These are phyloP conservation scores for Spodoptera frugiperda DNA, from an alignment of 1,140 invertebrate genomes.

Conservation along the genomic window DNA sequence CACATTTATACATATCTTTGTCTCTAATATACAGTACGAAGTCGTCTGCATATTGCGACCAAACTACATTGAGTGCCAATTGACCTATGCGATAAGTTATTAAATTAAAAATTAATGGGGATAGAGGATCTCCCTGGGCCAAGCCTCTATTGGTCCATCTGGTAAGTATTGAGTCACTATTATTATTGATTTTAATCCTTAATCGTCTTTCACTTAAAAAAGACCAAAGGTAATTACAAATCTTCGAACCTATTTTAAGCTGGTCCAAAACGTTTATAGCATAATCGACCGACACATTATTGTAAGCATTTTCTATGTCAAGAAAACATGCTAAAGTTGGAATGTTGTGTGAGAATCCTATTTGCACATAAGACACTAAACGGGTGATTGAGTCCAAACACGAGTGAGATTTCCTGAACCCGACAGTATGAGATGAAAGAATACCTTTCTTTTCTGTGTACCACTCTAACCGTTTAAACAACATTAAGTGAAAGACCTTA, in stretches of 20 bases:
- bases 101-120: neutral
- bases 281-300: no score
- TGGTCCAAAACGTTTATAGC: neutral
- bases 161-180: neutral
- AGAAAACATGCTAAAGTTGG: neutral
- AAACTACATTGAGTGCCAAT: neutral
- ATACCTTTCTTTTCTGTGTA: neutral
- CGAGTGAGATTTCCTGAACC: neutral
- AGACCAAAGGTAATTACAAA: neutral
- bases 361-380: neutral
- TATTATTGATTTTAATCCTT: neutral
- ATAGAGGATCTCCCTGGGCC: neutral
- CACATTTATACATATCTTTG: neutral
- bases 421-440: neutral
- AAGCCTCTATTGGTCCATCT: neutral
- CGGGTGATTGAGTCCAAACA: neutral
- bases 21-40: neutral
- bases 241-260: neutral
- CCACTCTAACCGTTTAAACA: neutral
- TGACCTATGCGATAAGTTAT: neutral
- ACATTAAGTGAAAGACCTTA: neutral
- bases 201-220: neutral
- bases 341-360: neutral
- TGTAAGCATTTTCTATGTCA: no score
- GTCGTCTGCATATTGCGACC: neutral